phyloP scores from a whole-genome alignment of 2,797 vertebrate species.

The Gorsachius magnificus region DNA sequence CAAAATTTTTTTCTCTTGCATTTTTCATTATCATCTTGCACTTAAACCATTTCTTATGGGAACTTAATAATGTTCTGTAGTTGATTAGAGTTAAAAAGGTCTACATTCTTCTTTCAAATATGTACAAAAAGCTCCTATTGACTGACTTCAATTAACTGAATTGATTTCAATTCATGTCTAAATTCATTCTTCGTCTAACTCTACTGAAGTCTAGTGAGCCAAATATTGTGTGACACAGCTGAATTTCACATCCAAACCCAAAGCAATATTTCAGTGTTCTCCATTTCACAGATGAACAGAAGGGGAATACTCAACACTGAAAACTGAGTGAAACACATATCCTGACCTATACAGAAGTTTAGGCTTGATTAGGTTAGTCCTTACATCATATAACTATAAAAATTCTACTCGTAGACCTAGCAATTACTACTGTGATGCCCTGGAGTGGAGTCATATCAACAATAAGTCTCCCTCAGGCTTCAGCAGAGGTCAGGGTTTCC shows the following conservation, averaged over 20 bases:
- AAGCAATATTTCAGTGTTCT: background rate
- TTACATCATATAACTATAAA: background rate
- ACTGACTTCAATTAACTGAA: conserved; percentile 60
- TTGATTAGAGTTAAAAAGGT: conserved; percentile 51
- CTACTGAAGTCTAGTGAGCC: background rate
- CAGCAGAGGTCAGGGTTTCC: conserved; percentile 29
- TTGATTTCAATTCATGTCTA: conserved; percentile 37
- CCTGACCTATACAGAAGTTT: background rate
- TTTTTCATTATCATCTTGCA: conserved; percentile 60
- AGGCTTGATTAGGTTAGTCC: background rate
- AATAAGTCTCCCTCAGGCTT: background rate
- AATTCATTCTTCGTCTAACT: conserved; percentile 30
- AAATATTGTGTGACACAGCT: conserved; percentile 42
- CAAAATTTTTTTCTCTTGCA: conserved; percentile 36
- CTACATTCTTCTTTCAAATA: conserved; percentile 39
- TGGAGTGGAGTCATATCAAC: background rate
- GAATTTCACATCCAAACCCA: conserved; percentile 22
- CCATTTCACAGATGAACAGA: background rate
- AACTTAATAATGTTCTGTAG: conserved; percentile 46
- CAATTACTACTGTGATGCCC: background rate
- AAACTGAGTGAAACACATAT: background rate
- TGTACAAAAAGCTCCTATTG: conserved; percentile 45
- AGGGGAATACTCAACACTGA: background rate
- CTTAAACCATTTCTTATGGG: conserved; percentile 65
- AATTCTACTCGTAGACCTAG: background rate